These are phyloP conservation scores for Sciaenops ocellatus DNA, from an alignment of 2,797 vertebrate genomes.

Conservation along the genomic window DNA sequence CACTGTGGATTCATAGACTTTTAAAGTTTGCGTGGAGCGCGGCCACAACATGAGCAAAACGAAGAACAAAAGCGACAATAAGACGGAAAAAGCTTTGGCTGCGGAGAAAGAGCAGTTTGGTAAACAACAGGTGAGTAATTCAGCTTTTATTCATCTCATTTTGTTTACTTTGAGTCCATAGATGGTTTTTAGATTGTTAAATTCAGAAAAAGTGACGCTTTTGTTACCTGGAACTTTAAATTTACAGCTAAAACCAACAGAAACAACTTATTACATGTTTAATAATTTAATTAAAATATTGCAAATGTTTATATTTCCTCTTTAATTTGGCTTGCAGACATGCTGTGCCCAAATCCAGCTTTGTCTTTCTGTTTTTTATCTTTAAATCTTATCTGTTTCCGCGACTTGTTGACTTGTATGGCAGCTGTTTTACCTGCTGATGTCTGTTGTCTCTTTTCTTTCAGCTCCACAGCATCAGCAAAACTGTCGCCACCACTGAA, in stretches of 20 bases:
- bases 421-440: neutral
- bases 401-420: neutral
- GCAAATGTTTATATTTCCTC: neutral
- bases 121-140: constrained; percentile 89
- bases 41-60: constrained; percentile 86
- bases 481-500: constrained; percentile 90
- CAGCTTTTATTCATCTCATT: neutral
- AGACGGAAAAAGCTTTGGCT: constrained; percentile 91
- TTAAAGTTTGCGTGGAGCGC: constrained; percentile 19
- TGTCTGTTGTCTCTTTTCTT: constrained; percentile 17
- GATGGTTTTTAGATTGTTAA: neutral
- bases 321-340: neutral
- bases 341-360: neutral
- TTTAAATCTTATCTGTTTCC: neutral
- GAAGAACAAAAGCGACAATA: constrained; percentile 91
- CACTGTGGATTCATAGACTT: neutral
- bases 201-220: neutral
- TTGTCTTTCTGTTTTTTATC: neutral
- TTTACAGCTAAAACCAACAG: neutral
- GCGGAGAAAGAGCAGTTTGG: constrained; percentile 95
- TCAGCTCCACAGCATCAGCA: constrained; percentile 95
- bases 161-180: rapidly evolving
- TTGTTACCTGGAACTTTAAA: no score
- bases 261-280: neutral
- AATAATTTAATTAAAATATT: neutral